Base-by-base conservation (phyloP, 2,888 invertebrate genomes). In the Sphaerophoria taeniata region DNA sequence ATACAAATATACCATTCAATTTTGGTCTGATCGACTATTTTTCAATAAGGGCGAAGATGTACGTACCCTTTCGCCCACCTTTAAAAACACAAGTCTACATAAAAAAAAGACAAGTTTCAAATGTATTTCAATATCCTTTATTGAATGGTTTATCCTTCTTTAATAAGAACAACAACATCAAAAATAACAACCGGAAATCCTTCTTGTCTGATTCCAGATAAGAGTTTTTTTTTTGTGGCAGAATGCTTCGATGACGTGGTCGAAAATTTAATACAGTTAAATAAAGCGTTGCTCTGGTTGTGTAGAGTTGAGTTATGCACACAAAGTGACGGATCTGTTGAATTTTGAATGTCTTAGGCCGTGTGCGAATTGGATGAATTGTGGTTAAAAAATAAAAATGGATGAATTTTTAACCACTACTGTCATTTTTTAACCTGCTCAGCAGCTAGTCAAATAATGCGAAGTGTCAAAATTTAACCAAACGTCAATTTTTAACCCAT, bases 121-220 rank as follows among this genome's bases (percentile, higher is more conserved):
- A 70, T 78, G 63, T 78, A 73, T 70, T 78, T 31, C 69, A 83
- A 83, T 83, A 83, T 74, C 73, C 78, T 78, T 78, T 70, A 83
- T 79, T 78, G 73, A 63, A 79, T 70, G 70, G 74, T 65, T 83
- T 83, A 71, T 83, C 56, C 60, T 12, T 33, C 60, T 12, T 3
- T 7, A 24, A 6, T 11, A 60, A 12, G 9, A 36, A 12, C 9
- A 34, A 71, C 45, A 76, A 70, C 56, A 73, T 6, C 33, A 34
- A 60, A 36, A 72, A 74, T 56, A 70, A 58, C 63, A 74, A 67
- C 53, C 67, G 83, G 74, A 70, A 53, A 63, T 72, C 16, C 71
- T 67, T 69, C 16, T 56, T 43, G 45, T 70, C n/a, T 39, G 43
- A 43, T 43, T 24, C 45, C n/a, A 36, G 76, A 77, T 76, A 71